A percentile compares a stretch with the other conserved stretches of the same genome.
phyloP scores from a whole-genome alignment of 2,113 vertebrate species.

The Mugil cephalus region DNA sequence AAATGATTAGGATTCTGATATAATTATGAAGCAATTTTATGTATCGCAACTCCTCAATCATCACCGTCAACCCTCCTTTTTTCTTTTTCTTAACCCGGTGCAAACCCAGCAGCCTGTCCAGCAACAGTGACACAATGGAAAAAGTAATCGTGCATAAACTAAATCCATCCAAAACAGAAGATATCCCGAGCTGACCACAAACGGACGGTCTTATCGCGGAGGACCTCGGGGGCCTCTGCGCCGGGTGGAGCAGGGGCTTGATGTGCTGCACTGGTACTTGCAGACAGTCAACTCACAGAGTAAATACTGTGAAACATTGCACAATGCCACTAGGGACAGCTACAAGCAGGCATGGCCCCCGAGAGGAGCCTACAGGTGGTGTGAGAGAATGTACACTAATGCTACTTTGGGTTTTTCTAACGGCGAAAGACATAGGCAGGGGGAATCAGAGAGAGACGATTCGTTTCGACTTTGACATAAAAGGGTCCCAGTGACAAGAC shows the following conservation, averaged over 20 bases:
- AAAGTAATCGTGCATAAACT: conserved; percentile 19
- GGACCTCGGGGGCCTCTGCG: conserved; percentile 15
- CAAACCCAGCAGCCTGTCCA: conserved; percentile 47
- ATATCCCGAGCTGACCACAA: conserved; percentile 3
- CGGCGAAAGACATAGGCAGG: conserved; percentile 13
- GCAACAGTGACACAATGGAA: conserved; percentile 40
- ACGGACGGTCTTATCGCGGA: conserved; percentile 2
- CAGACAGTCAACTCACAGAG: conserved; percentile 71
- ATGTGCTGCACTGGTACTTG: conserved; percentile 54
- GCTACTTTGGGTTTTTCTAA: conserved; percentile 55
- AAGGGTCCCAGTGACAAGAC: conserved; percentile 28
- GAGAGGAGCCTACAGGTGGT: conserved; percentile 31
- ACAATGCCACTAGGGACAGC: conserved; percentile 73
- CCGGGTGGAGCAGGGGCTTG: neutral
- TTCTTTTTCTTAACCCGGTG: conserved; percentile 24
- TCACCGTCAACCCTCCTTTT: conserved; percentile 32
- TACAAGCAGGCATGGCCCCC: conserved; percentile 61
- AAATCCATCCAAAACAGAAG: conserved; percentile 31
- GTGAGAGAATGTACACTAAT: conserved; percentile 45
- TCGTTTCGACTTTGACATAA: conserved; percentile 17
- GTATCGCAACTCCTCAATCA: conserved; percentile 64
- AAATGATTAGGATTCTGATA: conserved; percentile 36
- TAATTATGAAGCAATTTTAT: conserved; percentile 53
- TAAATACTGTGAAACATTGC: conserved; percentile 80
- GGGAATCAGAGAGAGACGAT: conserved; percentile 12